phyloP scores from a whole-genome alignment of 2,797 vertebrate species.

The Eurystomus glaucurus region DNA sequence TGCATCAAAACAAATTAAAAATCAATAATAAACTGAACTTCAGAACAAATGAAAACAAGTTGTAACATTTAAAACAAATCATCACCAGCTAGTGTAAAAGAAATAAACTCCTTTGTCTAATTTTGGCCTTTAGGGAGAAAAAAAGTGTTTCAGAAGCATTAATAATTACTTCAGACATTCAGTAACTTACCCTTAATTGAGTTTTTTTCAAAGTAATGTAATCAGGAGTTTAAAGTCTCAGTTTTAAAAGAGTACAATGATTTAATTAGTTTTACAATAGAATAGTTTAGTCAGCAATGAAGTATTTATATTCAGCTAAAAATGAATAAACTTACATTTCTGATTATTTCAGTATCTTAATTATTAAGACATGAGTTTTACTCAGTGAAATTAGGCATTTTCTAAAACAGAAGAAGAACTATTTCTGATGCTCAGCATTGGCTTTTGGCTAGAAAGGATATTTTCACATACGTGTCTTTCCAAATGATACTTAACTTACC shows the following conservation, averaged over 20 bases:
- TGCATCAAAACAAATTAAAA: not conserved
- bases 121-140: not conserved
- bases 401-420: not conserved
- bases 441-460: not conserved
- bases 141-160: not conserved
- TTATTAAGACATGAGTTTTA: not conserved
- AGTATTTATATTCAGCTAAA: slow-evolving; percentile 43
- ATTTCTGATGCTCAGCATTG: not conserved
- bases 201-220: not conserved
- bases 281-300: slow-evolving; percentile 56
- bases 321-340: slow-evolving; percentile 21
- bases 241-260: not conserved
- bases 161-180: not conserved
- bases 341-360: slow-evolving; percentile 11
- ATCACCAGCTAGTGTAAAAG: not conserved
- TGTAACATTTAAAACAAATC: not conserved
- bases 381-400: slow-evolving; percentile 27
- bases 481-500: not conserved
- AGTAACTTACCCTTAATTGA: not conserved
- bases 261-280: slow-evolving; percentile 61
- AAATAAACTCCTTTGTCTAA: not conserved
- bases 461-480: not conserved
- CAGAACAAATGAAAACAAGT: not conserved
- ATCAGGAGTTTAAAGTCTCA: slow-evolving; percentile 33
- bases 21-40: not conserved